Evolutionary conservation across 1,140 invertebrate genomes (phyloP), one percentile per base, ranked within the genome.

Genomic region (Zaprionus ghesquierei): DNA sequence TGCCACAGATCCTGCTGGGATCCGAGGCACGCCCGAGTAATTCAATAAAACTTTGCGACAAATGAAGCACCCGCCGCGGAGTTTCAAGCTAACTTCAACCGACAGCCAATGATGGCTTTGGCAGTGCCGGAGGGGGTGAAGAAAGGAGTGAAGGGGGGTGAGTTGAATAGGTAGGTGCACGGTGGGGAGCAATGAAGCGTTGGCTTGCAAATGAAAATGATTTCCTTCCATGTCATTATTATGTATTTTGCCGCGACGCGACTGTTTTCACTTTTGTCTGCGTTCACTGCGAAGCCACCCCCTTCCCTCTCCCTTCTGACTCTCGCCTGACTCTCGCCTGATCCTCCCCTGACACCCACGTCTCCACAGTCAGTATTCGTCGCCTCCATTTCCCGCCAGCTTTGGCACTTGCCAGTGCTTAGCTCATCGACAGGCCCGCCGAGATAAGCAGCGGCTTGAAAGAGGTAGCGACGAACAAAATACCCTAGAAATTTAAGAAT

Each of bases 221-320:
- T 90, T 89, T 89, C 86, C 86, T 89, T 89, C 86, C 80, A 89
- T 85, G 84, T 87, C 84, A 89, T 87, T 87, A 87, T 87, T 87
- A 80, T 87, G 72, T 87, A 86, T 73, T 81, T 55, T 66, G 46
- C 63, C 61, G 46, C 29, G 70, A 60, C 66, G 81, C 70, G 81
- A 81, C 77, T 80, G 82, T 74, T 86, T 86, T 86, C 82, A 86
- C 82, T 86, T 86, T 85, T 81, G 56, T 74, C 75, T 77, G 75
- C 29, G 75, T 23, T 33, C n/a, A n/a, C 38, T 63, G 33, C 29
- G 33, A 23, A 23, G 20, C 15, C 49, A n/a, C 51, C 35, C 1
- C 8, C 27, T 10, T 25, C 18, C 3, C 15, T 5, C n/a, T 8
- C 12, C 41, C 12, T 6, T 6, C 0, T n/a, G n/a, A n/a, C n/a